Base-by-base conservation (phyloP, 2,797 vertebrate species). In the Lindbergichthys nudifrons region DNA sequence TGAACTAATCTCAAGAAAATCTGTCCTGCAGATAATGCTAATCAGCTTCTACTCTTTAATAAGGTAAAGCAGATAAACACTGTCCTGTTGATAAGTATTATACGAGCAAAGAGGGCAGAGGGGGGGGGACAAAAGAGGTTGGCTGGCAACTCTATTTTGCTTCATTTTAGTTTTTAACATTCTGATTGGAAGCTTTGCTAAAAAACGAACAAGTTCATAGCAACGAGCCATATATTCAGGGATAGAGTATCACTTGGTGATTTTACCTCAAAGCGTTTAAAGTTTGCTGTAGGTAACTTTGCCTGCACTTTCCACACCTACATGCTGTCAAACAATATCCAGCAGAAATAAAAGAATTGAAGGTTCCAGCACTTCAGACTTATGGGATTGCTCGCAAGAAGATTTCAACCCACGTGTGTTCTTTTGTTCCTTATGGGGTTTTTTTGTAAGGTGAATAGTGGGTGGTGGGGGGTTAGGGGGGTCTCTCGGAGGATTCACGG, bases 31-130 rank as follows among this genome's bases (percentile, higher is more conserved):
- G 75, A 78, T 48, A 32, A 74, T 73, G 60, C 61, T 86, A 88
- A 91, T 88, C 89, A 85, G 69, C 62, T 89, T 82, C 65, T 48
- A 47, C 43, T 80, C 83, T 87, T 88, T 86, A 90, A 63, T 86
- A 86, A 88, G 81, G 52, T 78, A 85, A 86, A 85, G 68, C 30
- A 80, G 84, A 92, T 91, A 78, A 87, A 85, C 62, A 47, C 71
- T 23, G 45, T 75, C 46, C 58, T 56, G 58, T 61, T 84, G 76
- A 63, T 36, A 57, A 75, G 63, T 65, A 76, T 80, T 83, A 81
- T 39, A 75, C 65, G 45, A 75, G 39, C 73, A 21, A 59, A 63
- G 32, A 32, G 36, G 42, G 71, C 15, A 19, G 19, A 6, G 8
- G 19, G 50, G 23, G 11, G 50, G 43, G n/a, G 0, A 1, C 0